phyloP scores from a whole-genome alignment of 2,888 invertebrate genomes.

The Alitta virens region DNA sequence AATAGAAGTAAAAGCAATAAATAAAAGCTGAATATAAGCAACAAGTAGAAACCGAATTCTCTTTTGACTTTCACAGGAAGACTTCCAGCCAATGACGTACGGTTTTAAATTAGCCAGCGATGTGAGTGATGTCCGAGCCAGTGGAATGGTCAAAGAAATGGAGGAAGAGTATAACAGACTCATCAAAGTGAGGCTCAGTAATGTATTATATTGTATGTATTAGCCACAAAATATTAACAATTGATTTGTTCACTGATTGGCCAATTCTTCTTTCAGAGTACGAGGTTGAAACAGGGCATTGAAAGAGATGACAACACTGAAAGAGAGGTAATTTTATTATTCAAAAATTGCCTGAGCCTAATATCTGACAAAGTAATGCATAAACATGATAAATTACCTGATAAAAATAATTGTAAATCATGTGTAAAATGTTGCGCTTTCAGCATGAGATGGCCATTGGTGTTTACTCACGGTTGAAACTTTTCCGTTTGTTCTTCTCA shows the following conservation, averaged over 20 bases:
- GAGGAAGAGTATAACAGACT: constrained; percentile 72
- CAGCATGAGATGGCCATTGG: constrained; percentile 57
- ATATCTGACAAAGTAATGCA: no score
- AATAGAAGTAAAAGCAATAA: no score
- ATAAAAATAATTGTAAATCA: neutral
- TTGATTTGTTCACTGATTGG: neutral
- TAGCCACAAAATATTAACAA: no score
- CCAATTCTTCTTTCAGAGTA: constrained; percentile 40
- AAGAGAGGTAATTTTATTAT: constrained; percentile 50
- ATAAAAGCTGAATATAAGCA: no score
- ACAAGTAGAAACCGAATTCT: no score
- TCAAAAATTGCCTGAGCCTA: no score
- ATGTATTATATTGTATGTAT: no score
- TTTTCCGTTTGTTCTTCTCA: constrained; percentile 82
- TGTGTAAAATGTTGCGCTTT: no score
- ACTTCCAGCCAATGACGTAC: constrained; percentile 90
- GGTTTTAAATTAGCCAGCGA: constrained; percentile 82
- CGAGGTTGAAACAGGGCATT: constrained; percentile 58
- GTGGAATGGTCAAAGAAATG: constrained; percentile 80
- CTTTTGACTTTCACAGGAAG: constrained; percentile 67
- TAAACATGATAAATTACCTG: neutral
- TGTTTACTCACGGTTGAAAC: constrained; percentile 72
- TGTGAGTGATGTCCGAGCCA: constrained; percentile 76
- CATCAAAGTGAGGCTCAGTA: constrained; percentile 38
- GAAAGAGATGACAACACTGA: constrained; percentile 56